phyloP scores from a whole-genome alignment of 53 echinoderm and acorn worm genomes.

The Luidia sarsii region DNA sequence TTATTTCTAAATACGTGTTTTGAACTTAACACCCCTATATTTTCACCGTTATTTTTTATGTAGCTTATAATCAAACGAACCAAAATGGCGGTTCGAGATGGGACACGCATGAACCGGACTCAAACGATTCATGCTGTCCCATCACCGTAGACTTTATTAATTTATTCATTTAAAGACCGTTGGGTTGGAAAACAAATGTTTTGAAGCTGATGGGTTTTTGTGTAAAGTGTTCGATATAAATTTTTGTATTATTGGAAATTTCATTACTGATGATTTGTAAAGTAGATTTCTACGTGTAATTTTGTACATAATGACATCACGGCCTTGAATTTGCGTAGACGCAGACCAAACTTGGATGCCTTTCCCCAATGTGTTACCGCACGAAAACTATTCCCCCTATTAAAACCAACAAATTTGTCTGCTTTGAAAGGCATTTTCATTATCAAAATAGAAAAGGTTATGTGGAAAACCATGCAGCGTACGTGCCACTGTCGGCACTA shows the following conservation, averaged over 20 bases:
- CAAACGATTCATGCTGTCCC: no score
- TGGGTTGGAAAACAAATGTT: no score
- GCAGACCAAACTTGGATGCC: slow-evolving; percentile 36
- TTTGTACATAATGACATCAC: slow-evolving; percentile 46
- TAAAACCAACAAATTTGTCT: neutral
- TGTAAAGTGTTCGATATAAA: slow-evolving; percentile 45
- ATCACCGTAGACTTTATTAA: slow-evolving; percentile 2
- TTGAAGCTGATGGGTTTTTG: neutral
- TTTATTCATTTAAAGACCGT: neutral
- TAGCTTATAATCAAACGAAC: no score
- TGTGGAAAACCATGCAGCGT: neutral
- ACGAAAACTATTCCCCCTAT: neutral
- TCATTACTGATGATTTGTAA: slow-evolving; percentile 15
- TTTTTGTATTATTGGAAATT: slow-evolving; percentile 33
- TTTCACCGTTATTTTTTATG: no score
- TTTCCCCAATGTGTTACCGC: neutral
- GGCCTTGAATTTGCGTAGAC: slow-evolving; percentile 15
- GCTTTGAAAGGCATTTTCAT: no score
- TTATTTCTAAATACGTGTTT: no score
- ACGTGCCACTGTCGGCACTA: neutral
- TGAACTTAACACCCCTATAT: no score
- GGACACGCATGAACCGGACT: no score
- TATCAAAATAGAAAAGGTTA: neutral
- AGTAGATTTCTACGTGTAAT: neutral
- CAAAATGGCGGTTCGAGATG: no score